A percentile compares a stretch with the other conserved stretches of the same genome.
Conservation (phyloP, 2,113 vertebrate species). For the Epinephelus fuscoguttatus region DNA sequence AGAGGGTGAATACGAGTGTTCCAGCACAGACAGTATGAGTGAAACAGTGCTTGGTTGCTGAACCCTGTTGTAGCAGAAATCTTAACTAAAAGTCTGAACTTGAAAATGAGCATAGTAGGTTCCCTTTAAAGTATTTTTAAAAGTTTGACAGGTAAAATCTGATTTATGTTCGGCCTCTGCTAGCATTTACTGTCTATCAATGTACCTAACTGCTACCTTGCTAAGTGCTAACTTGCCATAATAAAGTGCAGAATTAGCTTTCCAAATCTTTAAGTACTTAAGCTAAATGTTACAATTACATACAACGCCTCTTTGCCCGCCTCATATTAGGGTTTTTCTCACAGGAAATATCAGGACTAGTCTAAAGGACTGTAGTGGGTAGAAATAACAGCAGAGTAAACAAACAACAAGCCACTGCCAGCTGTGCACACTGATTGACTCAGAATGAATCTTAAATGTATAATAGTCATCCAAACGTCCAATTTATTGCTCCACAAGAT, state of each 20-base stretch:
- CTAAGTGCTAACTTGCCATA: not conserved
- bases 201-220: not conserved
- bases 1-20: too few relatives aligned
- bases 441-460: slow-evolving; percentile 9
- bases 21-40: too few relatives aligned
- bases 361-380: not conserved
- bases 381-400: not conserved
- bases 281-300: not conserved
- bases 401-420: not conserved
- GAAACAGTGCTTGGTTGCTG: too few relatives aligned
- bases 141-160: slow-evolving; percentile 1
- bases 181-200: not conserved
- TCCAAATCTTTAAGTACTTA: not conserved
- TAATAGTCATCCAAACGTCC: slow-evolving; percentile 25
- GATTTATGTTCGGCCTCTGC: not conserved
- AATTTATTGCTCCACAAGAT: slow-evolving; percentile 37
- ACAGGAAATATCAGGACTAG: too few relatives aligned
- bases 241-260: too few relatives aligned
- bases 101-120: too few relatives aligned
- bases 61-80: too few relatives aligned
- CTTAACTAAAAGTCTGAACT: too few relatives aligned
- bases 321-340: not conserved
- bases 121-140: too few relatives aligned
- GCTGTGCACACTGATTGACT: slow-evolving; percentile 6
- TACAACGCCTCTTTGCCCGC: not conserved